Percentiles rank a stretch among this genome's conserved stretches.
phyloP scores from a whole-genome alignment of 2,113 vertebrate genomes.

The Nesospiza acunhae region DNA sequence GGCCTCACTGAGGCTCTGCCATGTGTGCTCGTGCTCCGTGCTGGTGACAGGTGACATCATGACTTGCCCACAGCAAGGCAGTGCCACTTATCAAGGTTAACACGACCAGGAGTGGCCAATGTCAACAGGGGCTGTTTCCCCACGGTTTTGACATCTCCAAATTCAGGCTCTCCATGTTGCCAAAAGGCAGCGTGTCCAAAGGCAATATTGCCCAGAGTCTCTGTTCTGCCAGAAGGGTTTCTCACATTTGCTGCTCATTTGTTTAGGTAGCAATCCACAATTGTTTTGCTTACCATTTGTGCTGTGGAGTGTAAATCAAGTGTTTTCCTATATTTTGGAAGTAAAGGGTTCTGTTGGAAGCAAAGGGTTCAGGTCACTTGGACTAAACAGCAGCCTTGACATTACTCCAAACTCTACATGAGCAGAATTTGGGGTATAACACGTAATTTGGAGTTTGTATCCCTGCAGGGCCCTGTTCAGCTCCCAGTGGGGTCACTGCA shows the following conservation, averaged over 20 bases:
- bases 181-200: neutral
- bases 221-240: neutral
- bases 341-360: neutral
- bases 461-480: neutral
- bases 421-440: neutral
- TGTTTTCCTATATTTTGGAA: neutral
- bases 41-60: neutral
- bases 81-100: neutral
- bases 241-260: neutral
- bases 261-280: neutral
- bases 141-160: neutral
- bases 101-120: neutral
- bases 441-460: neutral
- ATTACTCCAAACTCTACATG: neutral
- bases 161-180: neutral
- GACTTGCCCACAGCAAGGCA: neutral
- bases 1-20: neutral
- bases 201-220: neutral
- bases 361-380: neutral
- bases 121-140: neutral
- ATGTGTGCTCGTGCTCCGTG: neutral
- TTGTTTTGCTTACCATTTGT: neutral
- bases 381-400: neutral
- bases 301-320: neutral
- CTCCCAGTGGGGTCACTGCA: rapidly evolving